Evolutionary conservation across 2,113 vertebrate species (phyloP).

Genomic region (Silurus meridionalis): DNA sequence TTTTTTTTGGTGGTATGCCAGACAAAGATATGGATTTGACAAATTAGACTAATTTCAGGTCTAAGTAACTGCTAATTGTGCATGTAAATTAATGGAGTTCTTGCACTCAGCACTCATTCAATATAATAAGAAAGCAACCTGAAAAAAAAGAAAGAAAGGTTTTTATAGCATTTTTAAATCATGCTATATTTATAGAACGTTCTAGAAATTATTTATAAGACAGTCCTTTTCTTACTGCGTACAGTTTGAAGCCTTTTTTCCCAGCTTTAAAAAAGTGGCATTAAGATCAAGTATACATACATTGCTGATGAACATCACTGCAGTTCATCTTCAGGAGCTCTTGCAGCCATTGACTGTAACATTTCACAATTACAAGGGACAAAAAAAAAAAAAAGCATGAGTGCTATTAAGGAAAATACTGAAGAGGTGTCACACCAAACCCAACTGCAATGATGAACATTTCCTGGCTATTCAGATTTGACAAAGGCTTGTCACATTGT

Average conservation of each 20-base stretch:
- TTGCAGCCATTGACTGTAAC: neutral
- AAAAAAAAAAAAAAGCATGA: neutral
- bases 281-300: neutral
- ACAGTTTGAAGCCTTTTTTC: neutral
- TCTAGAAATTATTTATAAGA: neutral
- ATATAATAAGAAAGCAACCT: neutral
- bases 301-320: neutral
- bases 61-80: neutral
- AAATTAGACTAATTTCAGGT: neutral
- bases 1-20: neutral
- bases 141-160: neutral
- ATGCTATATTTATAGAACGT: neutral
- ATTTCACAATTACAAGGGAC: neutral
- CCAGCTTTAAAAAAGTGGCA: neutral
- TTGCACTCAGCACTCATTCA: neutral
- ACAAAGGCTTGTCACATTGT: neutral
- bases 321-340: neutral
- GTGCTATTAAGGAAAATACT: neutral
- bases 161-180: neutral
- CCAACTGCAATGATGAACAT: neutral
- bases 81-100: neutral
- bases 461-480: neutral
- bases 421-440: neutral
- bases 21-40: neutral
- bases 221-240: neutral